A percentile compares a stretch with the other conserved stretches of the same genome.
These are phyloP conservation scores for Colinus virginianus DNA, from an alignment of 2,113 vertebrate species.

Conservation along the genomic window DNA sequence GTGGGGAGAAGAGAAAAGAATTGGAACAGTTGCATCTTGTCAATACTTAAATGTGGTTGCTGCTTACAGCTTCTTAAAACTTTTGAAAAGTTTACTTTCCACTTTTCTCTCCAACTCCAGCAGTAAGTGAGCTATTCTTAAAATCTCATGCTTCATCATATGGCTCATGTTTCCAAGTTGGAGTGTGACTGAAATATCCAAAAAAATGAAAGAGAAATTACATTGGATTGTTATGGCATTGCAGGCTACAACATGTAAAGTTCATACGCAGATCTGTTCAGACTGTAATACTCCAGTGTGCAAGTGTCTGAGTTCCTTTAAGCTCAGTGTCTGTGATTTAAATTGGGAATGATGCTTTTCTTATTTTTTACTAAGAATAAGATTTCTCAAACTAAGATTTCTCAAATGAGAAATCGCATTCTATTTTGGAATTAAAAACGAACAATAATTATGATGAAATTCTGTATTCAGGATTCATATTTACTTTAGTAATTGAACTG, in stretches of 20 bases:
- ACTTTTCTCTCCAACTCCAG: not conserved
- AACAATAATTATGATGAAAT: not conserved
- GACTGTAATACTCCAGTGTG: not conserved
- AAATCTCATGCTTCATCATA: not conserved
- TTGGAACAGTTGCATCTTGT: not conserved
- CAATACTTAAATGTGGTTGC: not conserved
- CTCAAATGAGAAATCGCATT: not conserved
- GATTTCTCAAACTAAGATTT: not conserved
- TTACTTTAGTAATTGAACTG: not conserved
- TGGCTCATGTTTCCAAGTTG: not conserved
- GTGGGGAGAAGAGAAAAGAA: not conserved
- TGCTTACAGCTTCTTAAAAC: not conserved
- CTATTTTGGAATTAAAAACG: not conserved
- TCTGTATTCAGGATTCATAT: not conserved
- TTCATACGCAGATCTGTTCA: not conserved
- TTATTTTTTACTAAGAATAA: not conserved
- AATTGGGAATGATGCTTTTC: not conserved
- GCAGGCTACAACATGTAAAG: not conserved
- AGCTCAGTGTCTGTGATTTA: not conserved
- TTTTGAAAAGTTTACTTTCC: slow-evolving; percentile 15
- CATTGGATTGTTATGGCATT: not conserved
- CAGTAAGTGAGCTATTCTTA: not conserved
- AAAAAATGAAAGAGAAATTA: not conserved
- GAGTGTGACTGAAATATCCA: not conserved
- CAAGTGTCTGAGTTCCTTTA: not conserved